Evolutionary conservation across 2,797 vertebrate genomes (phyloP).

Genomic region (Xerus rutilus): DNA sequence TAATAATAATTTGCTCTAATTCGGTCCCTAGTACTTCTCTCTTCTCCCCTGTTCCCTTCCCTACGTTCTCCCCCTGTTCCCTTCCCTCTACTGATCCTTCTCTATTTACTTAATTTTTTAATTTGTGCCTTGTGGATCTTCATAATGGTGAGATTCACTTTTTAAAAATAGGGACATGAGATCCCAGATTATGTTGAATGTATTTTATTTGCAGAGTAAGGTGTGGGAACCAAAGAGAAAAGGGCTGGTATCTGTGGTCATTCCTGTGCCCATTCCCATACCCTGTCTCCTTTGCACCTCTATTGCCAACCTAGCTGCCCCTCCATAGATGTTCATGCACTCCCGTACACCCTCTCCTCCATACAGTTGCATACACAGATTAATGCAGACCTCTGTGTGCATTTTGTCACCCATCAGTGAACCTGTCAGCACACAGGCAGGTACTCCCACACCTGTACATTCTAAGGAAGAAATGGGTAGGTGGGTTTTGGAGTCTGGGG

Average conservation of each 20-base stretch:
- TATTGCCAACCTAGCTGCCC: not conserved
- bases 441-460: not conserved
- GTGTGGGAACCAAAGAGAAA: slow-evolving; percentile 18
- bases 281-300: not conserved
- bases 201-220: slow-evolving; percentile 46
- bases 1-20: no score
- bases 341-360: not conserved
- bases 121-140: no score
- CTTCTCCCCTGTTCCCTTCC: no score
- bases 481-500: not conserved
- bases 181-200: not conserved
- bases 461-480: slow-evolving; percentile 4
- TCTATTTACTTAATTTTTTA: no score
- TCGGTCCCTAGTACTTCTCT: no score
- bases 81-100: no score
- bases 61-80: no score
- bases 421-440: not conserved
- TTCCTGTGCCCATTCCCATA: not conserved
- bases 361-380: not conserved
- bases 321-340: not conserved
- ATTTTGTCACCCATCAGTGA: not conserved
- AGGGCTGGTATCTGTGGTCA: not conserved
- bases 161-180: not conserved
- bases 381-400: not conserved
- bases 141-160: no score